These are phyloP conservation scores for Petrocephalus zakoni DNA, from an alignment of 2,113 vertebrate genomes.

Conservation along the genomic window DNA sequence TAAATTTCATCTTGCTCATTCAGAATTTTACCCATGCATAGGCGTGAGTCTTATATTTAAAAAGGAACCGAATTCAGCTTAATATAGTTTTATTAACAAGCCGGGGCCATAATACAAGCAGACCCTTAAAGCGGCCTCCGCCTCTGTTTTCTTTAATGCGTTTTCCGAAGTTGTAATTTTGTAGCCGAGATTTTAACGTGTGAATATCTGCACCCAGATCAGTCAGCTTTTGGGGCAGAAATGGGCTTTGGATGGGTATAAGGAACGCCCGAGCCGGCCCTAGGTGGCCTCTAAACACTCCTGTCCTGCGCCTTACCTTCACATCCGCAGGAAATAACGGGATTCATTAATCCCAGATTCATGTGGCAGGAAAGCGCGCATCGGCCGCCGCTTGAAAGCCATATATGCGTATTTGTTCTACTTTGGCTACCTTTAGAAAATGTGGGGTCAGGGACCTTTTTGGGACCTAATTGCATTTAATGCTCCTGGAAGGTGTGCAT, in stretches of 20 bases:
- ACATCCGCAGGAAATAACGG: not conserved
- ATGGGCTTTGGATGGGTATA: not conserved
- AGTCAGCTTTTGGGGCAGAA: not conserved
- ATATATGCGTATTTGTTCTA: not conserved
- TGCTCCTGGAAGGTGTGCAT: not conserved
- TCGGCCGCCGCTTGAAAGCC: not conserved
- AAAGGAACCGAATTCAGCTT: not conserved
- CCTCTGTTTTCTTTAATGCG: not conserved
- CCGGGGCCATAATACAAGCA: not conserved
- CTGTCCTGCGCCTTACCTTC: not conserved
- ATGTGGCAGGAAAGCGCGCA: not conserved
- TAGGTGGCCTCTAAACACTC: not conserved
- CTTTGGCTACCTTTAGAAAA: not conserved
- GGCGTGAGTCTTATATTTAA: not conserved
- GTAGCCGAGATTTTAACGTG: not conserved
- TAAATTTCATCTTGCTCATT: constrained; percentile 30
- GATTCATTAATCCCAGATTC: not conserved
- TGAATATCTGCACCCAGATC: not conserved
- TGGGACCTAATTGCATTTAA: not conserved
- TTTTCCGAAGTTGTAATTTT: not conserved
- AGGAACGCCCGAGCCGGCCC: not conserved
- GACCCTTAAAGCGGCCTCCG: not conserved
- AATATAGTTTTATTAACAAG: not conserved
- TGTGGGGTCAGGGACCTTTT: not conserved
- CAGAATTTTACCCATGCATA: constrained; percentile 23